Evolutionary conservation across 2,113 vertebrate species (phyloP), one percentile per base, ranked within the genome.

Genomic region (Ochotona princeps): DNA sequence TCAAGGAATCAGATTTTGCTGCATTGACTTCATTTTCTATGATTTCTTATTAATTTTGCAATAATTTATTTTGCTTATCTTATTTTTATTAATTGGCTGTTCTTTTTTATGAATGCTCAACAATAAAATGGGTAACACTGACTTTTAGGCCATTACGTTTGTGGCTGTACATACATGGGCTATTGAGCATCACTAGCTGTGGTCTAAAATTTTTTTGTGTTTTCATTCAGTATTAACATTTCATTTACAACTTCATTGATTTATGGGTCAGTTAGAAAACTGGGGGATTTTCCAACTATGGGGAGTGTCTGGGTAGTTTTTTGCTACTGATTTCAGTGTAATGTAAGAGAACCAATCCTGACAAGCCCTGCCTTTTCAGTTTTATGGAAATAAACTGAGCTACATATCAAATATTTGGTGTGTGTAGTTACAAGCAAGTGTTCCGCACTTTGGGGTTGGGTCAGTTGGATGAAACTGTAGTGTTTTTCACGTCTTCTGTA

Each of bases 221-320:
- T 87, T 70, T 54, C 20, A 49, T 67, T 75, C 15, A 26, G 9
- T 63, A 61, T 54, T 75, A 65, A 73, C 20, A 78, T 72, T 79
- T 65, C 11, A 20, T 92, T 80, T 74, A 32, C 44, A n/a, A 72
- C 30, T 63, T 78, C 49, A 89, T 66, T 72, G 44, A 88, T n/a
- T 94, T 21, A 47, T 79, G 10, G 17, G 14, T 73, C 66, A 61
- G 60, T 89, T 89, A 49, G 23, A 74, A 47, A 28, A 51, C 2
- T 38, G 28, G n/a, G 74, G 75, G 83, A 60, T 79, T 89, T 92
- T 89, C 20, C 25, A 85, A 26, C 20, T 83, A 78, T 73, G 79
- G 18, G 25, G 67, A 10, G 51, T 89, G 91, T 30, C 18, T 32
- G 30, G 17, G 49, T 61, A 84, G 23, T 13, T 72, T 87, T 57